Conservation (phyloP, 2,888 invertebrate species). For the Argyresthia goedartella region DNA sequence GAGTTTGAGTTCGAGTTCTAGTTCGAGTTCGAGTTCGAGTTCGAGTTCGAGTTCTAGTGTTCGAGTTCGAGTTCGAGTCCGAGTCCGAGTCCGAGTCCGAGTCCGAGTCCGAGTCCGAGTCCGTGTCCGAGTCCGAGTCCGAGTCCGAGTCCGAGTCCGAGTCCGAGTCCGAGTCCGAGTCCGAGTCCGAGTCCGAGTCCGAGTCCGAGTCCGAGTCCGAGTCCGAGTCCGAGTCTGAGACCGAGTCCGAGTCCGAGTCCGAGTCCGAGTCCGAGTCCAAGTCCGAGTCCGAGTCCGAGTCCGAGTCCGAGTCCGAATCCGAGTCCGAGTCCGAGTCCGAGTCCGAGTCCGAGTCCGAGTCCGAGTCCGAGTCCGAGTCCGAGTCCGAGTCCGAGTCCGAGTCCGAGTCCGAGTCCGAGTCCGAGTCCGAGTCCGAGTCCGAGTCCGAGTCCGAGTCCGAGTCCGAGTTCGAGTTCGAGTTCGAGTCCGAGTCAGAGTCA, state of each 20-base stretch:
- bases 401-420: neutral
- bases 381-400: neutral
- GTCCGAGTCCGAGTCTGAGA: neutral
- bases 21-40: neutral
- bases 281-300: neutral
- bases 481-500: too few relatives aligned
- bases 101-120: neutral
- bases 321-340: neutral
- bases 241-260: neutral
- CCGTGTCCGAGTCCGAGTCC: neutral
- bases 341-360: neutral
- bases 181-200: neutral
- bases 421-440: neutral
- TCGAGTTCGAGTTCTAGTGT: too few relatives aligned
- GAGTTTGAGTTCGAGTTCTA: too few relatives aligned
- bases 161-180: neutral
- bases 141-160: neutral
- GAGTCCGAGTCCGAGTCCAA: neutral
- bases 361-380: neutral
- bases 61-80: too few relatives aligned
- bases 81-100: neutral
- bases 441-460: neutral
- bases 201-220: neutral
- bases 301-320: neutral
- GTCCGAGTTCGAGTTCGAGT: neutral